Percentiles rank a stretch among this genome's conserved stretches.
Evolutionary conservation across 2,113 vertebrate species (phyloP).

Genomic region (Xiphophorus couchianus): DNA sequence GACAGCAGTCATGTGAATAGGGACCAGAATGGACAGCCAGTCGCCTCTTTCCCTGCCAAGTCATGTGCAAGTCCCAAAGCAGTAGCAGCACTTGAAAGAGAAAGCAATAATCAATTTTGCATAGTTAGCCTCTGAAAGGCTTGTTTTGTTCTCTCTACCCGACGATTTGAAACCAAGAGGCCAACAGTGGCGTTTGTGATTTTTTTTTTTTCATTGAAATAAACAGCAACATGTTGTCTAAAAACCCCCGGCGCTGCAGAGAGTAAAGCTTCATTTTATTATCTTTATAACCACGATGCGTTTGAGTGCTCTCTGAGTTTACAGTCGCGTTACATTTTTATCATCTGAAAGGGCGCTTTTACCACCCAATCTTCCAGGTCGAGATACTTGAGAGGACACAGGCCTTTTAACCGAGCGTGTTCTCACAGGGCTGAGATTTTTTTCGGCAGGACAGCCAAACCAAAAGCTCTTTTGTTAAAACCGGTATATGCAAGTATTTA

Average conservation of each 20-base stretch:
- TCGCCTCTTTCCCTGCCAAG: constrained; percentile 75
- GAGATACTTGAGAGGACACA: constrained; percentile 33
- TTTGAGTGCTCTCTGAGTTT: constrained; percentile 41
- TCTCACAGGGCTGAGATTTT: constrained; percentile 38
- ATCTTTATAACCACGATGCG: constrained; percentile 44
- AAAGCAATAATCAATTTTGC: constrained; percentile 78
- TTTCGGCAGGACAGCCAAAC: constrained; percentile 51
- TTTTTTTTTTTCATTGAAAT: constrained; percentile 54
- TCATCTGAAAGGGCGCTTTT: constrained; percentile 35
- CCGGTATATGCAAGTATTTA: constrained; percentile 75
- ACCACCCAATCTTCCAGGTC: constrained; percentile 49
- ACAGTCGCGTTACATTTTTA: constrained; percentile 37
- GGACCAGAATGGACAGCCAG: constrained; percentile 65
- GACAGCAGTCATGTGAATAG: constrained; percentile 74
- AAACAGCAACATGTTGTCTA: constrained; percentile 69
- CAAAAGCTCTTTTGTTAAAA: constrained; percentile 69
- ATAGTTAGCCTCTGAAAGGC: constrained; percentile 70
- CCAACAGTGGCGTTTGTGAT: constrained; percentile 55
- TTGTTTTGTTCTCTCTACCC: constrained; percentile 64
- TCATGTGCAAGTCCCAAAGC: constrained; percentile 80
- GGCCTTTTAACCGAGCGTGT: constrained; percentile 24
- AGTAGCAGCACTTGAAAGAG: constrained; percentile 71
- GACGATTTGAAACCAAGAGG: constrained; percentile 52
- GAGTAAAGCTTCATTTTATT: constrained; percentile 56
- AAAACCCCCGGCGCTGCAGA: constrained; percentile 29